Evolutionary conservation across 2,113 vertebrate genomes (phyloP).

Genomic region (Platysternon megacephalum): DNA sequence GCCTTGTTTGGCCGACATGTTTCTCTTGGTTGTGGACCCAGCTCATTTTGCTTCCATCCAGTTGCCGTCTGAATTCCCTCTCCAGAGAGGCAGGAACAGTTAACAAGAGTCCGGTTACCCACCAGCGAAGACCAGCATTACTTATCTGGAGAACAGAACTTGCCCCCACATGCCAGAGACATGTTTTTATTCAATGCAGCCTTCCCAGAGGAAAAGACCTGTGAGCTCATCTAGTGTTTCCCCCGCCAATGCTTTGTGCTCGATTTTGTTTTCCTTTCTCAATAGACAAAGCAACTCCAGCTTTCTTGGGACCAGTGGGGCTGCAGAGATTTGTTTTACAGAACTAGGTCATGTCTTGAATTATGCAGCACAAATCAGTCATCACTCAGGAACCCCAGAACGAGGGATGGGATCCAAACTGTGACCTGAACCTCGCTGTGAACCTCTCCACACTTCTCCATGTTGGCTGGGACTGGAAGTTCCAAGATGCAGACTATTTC

Average conservation of each 20-base stretch:
- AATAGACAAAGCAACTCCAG: not conserved
- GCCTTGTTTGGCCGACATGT: too few species aligned
- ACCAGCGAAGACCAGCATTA: not conserved
- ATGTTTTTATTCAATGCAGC: not conserved
- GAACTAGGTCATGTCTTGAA: not conserved
- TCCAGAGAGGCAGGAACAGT: not conserved
- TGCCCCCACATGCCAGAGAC: not conserved
- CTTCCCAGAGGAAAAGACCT: not conserved
- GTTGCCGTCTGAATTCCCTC: not conserved
- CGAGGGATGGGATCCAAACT: not conserved
- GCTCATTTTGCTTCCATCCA: too few species aligned
- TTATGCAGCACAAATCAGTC: rapidly evolving
- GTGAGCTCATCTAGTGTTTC: not conserved
- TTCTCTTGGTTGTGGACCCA: too few species aligned
- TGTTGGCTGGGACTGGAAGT: not conserved
- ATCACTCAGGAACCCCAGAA: not conserved
- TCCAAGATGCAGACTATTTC: not conserved
- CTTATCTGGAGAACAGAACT: not conserved
- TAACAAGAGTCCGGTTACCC: not conserved
- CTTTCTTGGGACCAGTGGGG: not conserved
- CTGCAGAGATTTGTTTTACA: not conserved
- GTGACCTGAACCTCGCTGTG: rapidly evolving
- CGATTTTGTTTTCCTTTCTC: not conserved
- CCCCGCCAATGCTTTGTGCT: not conserved
- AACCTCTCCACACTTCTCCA: not conserved